These are phyloP conservation scores for Rotaria magnacalcarata DNA, from an alignment of 2,888 invertebrate species.

Conservation along the genomic window DNA sequence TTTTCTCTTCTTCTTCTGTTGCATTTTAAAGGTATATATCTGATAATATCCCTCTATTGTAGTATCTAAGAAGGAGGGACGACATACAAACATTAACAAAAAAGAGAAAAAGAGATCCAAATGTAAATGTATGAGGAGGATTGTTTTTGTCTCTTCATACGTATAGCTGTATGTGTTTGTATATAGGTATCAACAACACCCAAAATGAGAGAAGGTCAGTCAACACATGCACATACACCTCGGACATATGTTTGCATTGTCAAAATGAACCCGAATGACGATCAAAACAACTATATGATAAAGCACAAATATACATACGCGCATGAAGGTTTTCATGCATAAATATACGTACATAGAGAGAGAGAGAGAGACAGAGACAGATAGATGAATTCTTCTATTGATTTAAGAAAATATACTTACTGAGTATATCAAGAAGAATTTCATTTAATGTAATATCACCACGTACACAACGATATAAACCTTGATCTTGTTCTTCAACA, in stretches of 20 bases:
- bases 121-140: not conserved
- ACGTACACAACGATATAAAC: constrained; percentile 8
- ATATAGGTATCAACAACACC: not conserved
- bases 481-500: constrained; percentile 30
- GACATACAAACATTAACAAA: not conserved
- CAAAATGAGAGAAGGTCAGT: constrained; percentile 3
- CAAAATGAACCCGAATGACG: constrained; percentile 14
- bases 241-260: not conserved
- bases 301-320: not conserved
- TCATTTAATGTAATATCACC: constrained; percentile 30
- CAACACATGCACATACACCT: not conserved
- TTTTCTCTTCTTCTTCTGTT: not conserved
- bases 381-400: not conserved
- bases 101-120: not conserved
- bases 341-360: not conserved
- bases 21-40: not conserved
- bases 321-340: not conserved
- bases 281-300: constrained; percentile 24
- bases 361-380: not conserved
- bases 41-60: not conserved
- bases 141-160: not conserved
- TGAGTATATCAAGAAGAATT: constrained; percentile 14
- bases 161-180: not conserved
- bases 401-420: constrained; percentile 24
- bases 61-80: not conserved